A percentile compares a stretch with the other conserved stretches of the same genome.
These are phyloP conservation scores for Caenorhabditis angaria DNA, from an alignment of 2,888 invertebrate genomes.

Conservation along the genomic window DNA sequence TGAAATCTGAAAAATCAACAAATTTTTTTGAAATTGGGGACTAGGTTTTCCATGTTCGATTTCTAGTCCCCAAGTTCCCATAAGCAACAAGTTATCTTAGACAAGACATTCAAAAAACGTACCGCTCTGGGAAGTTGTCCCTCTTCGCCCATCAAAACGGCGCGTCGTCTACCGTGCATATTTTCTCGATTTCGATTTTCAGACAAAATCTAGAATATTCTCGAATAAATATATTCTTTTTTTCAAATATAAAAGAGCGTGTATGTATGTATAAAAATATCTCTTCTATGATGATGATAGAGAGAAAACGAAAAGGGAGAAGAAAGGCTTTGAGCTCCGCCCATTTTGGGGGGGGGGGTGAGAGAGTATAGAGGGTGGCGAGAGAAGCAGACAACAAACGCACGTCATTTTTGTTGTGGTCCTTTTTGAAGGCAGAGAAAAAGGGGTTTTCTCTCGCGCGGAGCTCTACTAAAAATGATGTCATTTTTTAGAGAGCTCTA, in stretches of 20 bases:
- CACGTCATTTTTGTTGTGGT: constrained; percentile 1
- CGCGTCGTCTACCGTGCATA: constrained; percentile 9
- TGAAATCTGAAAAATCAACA: not conserved
- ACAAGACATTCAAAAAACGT: not conserved
- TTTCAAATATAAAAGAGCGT: not conserved
- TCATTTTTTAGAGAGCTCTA: too few species aligned
- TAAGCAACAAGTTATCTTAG: not conserved
- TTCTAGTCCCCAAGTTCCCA: too few species aligned
- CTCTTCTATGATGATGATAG: too few species aligned
- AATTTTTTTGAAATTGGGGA: too few species aligned
- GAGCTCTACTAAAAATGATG: not conserved
- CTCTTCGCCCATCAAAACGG: constrained; percentile 5
- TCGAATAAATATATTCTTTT: constrained; percentile 4
- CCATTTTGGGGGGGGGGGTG: too few species aligned
- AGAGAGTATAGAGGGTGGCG: too few species aligned
- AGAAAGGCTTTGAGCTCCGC: too few species aligned
- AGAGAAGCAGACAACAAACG: not conserved
- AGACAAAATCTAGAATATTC: not conserved
- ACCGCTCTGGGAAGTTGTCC: constrained; percentile 7
- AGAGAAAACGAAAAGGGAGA: too few species aligned
- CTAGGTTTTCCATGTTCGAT: too few species aligned
- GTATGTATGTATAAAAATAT: too few species aligned
- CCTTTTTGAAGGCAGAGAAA: too few species aligned
- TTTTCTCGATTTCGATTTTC: not conserved
- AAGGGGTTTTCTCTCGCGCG: not conserved